Percentiles rank a stretch among this genome's conserved stretches.
Evolutionary conservation across 1,140 invertebrate species (phyloP).

Genomic region (Drosophila ambigua): DNA sequence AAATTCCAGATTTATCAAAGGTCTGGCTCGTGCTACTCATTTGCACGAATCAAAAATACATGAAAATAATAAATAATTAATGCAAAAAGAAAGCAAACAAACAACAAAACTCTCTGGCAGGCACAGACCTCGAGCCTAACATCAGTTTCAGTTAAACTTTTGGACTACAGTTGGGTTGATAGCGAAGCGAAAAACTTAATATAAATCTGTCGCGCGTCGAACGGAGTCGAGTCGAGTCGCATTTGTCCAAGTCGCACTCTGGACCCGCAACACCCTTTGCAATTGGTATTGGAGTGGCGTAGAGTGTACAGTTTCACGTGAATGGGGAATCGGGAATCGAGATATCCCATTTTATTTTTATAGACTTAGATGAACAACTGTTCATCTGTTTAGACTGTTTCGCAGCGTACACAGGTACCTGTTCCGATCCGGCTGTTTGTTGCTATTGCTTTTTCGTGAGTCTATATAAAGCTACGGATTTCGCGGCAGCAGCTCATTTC

Average conservation of each 20-base stretch:
- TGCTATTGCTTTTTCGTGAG: slow-evolving; percentile 9
- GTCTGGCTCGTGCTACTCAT: slow-evolving; percentile 62
- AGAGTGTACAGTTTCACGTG: background rate
- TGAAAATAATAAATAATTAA: slow-evolving; percentile 5
- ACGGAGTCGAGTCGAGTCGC: too few relatives aligned
- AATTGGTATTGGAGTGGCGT: slow-evolving; percentile 1
- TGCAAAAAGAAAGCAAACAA: slow-evolving; percentile 31
- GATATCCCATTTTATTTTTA: slow-evolving; percentile 12
- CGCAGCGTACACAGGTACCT: background rate
- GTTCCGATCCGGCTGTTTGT: background rate
- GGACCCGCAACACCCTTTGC: background rate
- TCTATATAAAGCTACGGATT: slow-evolving; percentile 42
- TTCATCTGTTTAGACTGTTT: slow-evolving; percentile 2
- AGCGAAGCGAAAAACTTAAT: too few relatives aligned
- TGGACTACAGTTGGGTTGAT: too few relatives aligned
- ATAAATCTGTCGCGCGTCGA: too few relatives aligned
- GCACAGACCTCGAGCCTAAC: background rate
- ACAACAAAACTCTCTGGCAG: slow-evolving; percentile 4
- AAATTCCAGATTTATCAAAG: slow-evolving; percentile 12
- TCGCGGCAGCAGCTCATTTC: slow-evolving; percentile 40
- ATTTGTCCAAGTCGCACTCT: too few relatives aligned
- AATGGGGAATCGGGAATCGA: slow-evolving; percentile 5
- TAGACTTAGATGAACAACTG: slow-evolving; percentile 38
- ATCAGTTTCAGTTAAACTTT: too few relatives aligned
- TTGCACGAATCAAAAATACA: slow-evolving; percentile 36